Base-by-base conservation (phyloP, 2,113 vertebrate species). In the Pardalotus punctatus region DNA sequence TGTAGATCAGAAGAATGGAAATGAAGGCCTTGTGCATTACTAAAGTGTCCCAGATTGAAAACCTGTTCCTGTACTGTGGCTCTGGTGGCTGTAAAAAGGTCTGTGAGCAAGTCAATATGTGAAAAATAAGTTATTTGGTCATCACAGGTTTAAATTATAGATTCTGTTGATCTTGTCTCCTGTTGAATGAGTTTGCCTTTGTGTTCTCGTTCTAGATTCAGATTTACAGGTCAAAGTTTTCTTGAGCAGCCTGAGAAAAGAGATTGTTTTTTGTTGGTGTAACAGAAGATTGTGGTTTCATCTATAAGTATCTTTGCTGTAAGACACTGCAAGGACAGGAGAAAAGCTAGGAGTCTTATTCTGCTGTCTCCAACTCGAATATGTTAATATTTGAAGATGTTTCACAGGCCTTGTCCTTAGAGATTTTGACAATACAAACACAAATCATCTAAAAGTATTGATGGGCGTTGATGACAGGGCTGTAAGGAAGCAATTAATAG, bases 361-460 rank as follows among this genome's bases (percentile, higher is more conserved):
- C 28, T 88, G 50, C 65, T 85, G 36, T 35, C 61, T 48, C 24
- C 20, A 69, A 81, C 23, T 81, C 43, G n/a, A 67, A 5, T 38
- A 64, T 12, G 12, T 36, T 72, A 71, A 72, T 22, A 62, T 64
- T 36, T 57, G 31, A 82, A 83, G 27, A 71, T 51, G 31, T 42
- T 85, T 86, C 9, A 12, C 27, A 74, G 57, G 27, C 42, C 28
- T 35, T 9, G 15, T 51, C 58, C 58, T 58, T 58, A 48, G 48
- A 77, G 21, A 77, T 86, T 82, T 53, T 86, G 51, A 88, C 51
- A 88, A 88, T 69, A 56, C 51, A 66, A 91, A 71, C 12, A 82
- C 15, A 72, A 91, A 70, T 81, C 7, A 38, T 25, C 25, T 40
- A 18, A 27, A 77, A 93, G 71, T 65, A 61, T 8, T 66, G 31